Evolutionary conservation across 2,888 invertebrate species (phyloP), one percentile per base, ranked within the genome.

Genomic region (Fabriciana adippe): DNA sequence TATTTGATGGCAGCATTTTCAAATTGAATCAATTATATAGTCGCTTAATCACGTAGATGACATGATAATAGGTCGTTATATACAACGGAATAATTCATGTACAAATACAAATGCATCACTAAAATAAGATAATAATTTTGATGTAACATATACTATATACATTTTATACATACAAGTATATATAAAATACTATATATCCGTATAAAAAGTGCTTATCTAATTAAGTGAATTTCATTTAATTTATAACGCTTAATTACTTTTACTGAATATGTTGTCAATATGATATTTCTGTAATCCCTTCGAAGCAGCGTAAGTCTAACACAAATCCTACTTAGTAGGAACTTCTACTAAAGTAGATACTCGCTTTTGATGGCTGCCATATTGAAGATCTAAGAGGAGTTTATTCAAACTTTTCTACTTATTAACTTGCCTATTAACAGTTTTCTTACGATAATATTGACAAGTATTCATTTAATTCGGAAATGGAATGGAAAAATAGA

Each of bases 261-360:
- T 73, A 72, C 74, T 72, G 79, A 85, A 80, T 74, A 83, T 82
- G 81, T 85, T 85, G 81, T 84, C 82, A 83, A 82, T 83, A 83
- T 85, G 82, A 86, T 86, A 88, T 87, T 84, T 78, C 77, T 75
- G 78, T 88, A 90, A 90, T 90, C 88, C 87, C 84, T 87, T 81
- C 78, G 81, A 83, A 83, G 85, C n/a, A 86, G 87, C 84, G 81
- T 83, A 85, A 88, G 85, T 85, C 86, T 84, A 83, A 86, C 85
- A 84, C 82, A 88, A 91, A 92, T 92, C 91, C 91, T 90, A 90
- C 92, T 92, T 92, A 90, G 80, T 80, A 80, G 81, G 84, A 90
- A 91, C 87, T 92, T 91, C 83, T 76, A 81, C 80, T 82, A 86
- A 91, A 92, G 91, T 90, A 89, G 89, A 85, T 90, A 87, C 85